phyloP scores from a whole-genome alignment of 1,140 invertebrate genomes.

The Archivesica marissinica region DNA sequence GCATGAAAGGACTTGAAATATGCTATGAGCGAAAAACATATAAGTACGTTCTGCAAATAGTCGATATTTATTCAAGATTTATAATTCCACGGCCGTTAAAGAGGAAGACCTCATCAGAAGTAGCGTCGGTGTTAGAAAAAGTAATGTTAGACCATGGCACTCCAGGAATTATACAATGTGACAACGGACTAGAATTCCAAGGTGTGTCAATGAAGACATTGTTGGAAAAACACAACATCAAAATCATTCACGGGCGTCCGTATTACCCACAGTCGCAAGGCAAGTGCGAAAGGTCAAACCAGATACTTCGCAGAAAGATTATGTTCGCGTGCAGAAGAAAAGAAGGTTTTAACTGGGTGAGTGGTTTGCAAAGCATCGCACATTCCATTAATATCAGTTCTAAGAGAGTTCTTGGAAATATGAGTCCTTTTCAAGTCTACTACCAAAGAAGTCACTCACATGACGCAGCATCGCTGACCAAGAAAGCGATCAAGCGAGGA shows the following conservation, averaged over 20 bases:
- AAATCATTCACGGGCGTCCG: conserved; percentile 7
- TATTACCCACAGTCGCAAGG: conserved; percentile 54
- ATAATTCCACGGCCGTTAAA: conserved; percentile 20
- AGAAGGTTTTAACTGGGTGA: conserved; percentile 37
- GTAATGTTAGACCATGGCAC: background rate
- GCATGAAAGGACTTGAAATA: background rate
- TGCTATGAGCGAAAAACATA: background rate
- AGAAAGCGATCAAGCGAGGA: background rate
- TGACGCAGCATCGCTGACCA: background rate
- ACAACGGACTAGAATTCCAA: conserved; percentile 32
- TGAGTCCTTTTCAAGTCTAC: conserved; percentile 18
- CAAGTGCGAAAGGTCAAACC: conserved; percentile 47
- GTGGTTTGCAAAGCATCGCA: background rate
- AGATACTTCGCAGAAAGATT: conserved; percentile 3
- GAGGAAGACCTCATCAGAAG: background rate
- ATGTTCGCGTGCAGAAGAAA: background rate
- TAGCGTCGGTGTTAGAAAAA: conserved; percentile 3
- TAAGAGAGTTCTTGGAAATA: background rate
- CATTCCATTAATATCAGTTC: conserved; percentile 18
- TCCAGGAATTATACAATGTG: conserved; percentile 46
- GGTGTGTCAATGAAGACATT: conserved; percentile 9
- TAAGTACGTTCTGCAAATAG: conserved; percentile 41
- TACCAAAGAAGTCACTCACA: background rate
- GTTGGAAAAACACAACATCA: background rate
- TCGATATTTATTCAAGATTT: conserved; percentile 53